Evolutionary conservation across 2,113 vertebrate genomes (phyloP), one percentile per base, ranked within the genome.

Genomic region (Muntiacus muntjak): DNA sequence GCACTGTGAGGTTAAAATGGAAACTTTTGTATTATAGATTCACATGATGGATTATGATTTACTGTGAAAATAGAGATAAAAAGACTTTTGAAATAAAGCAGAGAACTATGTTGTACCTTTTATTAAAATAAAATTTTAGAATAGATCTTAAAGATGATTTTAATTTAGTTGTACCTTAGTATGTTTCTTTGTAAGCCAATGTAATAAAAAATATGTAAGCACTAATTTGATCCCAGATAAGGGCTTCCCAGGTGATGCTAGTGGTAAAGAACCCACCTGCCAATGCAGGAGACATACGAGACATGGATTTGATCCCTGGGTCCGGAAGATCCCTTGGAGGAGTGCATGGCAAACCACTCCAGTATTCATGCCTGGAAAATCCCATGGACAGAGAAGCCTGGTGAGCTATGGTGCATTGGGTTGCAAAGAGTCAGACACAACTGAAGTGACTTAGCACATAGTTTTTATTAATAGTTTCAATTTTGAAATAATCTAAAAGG

Each of bases 401-500:
- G 67, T 67, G 17, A 11, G 67, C 67, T 74, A 25, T 74, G 67
- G 67, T 74, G 36, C 67, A 25, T 40, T 74, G 67, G 21, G 21
- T 40, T 0, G 0, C 67, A 71, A 71, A 71, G 67, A 40, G n/a
- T 40, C 5, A 21, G n/a, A 13, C 67, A 23, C 5, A 23, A 12
- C 67, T 71, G 67, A 71, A 71, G 19, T 21, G 19, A 71, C 36
- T 40, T 40, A 74, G n/a, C 36, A 40, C 21, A 74, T 21, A 74
- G 40, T 76, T 97, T 89, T 87, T 90, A 91, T 83, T 33, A 36
- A 19, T 91, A 79, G 50, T 79, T 92, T 96, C 58, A 74, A 50
- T 76, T 94, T 74, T 89, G 36, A 92, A 95, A 71, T 50, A 40
- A 57, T 94, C 52, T 89, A 45, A 84, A 86, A 94, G n/a, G 17